These are phyloP conservation scores for Parambassis ranga DNA, from an alignment of 2,797 vertebrate genomes.

Conservation along the genomic window DNA sequence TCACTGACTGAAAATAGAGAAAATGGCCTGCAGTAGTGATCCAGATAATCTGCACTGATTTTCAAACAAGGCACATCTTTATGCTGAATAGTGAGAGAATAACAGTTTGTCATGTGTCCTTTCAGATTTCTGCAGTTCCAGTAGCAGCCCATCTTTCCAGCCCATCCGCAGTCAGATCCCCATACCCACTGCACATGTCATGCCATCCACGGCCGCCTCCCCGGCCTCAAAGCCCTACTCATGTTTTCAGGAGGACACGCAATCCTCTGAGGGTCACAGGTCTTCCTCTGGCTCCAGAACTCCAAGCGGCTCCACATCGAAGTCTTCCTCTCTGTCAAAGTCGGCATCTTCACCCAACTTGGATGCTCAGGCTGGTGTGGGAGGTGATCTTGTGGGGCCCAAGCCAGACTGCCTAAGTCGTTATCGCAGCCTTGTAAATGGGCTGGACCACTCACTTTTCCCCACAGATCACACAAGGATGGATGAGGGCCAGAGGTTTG, in stretches of 20 bases:
- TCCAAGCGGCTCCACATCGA: slow-evolving; percentile 71
- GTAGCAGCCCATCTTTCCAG: slow-evolving; percentile 90
- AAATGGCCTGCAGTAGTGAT: slow-evolving; percentile 44
- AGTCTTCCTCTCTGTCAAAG: slow-evolving; percentile 80
- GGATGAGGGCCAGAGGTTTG: slow-evolving; percentile 87
- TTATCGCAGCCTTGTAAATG: slow-evolving; percentile 83
- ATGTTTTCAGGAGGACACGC: slow-evolving; percentile 68
- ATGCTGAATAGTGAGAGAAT: neutral
- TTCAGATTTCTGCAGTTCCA: slow-evolving; percentile 88
- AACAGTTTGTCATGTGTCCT: slow-evolving; percentile 1
- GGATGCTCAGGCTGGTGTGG: slow-evolving; percentile 68
- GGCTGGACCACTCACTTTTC: slow-evolving; percentile 85
- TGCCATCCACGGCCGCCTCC: slow-evolving; percentile 91
- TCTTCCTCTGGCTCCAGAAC: slow-evolving; percentile 77
- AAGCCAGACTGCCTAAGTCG: slow-evolving; percentile 82
- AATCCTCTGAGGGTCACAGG: slow-evolving; percentile 65
- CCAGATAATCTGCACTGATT: slow-evolving; percentile 34
- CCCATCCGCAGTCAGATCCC: slow-evolving; percentile 93
- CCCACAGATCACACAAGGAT: slow-evolving; percentile 80
- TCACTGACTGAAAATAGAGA: slow-evolving; percentile 66
- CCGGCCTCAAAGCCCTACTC: slow-evolving; percentile 83
- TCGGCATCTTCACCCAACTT: slow-evolving; percentile 83
- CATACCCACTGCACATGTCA: slow-evolving; percentile 98
- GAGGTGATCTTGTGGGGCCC: slow-evolving; percentile 60
- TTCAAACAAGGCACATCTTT: slow-evolving; percentile 17